Evolutionary conservation across 2,888 invertebrate genomes (phyloP), one percentile per base, ranked within the genome.

Genomic region (Diplazon laetatorius): DNA sequence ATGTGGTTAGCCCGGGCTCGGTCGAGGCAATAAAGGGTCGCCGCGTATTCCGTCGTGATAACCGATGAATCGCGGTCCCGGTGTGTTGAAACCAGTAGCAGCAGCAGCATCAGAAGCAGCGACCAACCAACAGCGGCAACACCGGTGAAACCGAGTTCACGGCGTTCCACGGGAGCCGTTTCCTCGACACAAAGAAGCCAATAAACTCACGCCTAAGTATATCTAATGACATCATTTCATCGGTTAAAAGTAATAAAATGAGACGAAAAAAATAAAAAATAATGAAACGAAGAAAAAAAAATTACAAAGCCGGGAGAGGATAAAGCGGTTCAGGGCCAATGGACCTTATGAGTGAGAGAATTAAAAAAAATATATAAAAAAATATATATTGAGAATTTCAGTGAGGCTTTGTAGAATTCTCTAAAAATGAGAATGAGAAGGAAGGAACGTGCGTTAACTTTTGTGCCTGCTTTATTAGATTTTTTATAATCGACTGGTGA

Each of bases 191-290:
- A 88, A 88, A 81, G 85, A 84, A 73, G 82, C 69, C 84, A 80
- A 89, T 88, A 88, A 89, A 89, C 81, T 86, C 82, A 80, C 81
- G 76, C 85, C 86, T 87, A 88, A 89, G 87, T 87, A 88, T 87
- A 86, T 86, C 87, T 89, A 89, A 89, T 89, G 87, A 86, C 87
- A 87, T 87, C 87, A 87, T 88, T 87, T 81, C 86, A 82, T 82
- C 80, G 81, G 84, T 81, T 78, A 71, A 82, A 80, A 79, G 86
- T 82, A 86, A 87, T 87, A 86, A 87, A 88, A 48, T 50, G 42
- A 22, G 37, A 39, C 20, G 25, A 63, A 37, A 39, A 57, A 70
- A 66, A 73, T 69, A 72, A 69, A 44, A 63, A 68, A 69, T 71
- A 44, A 52, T 76, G 63, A 84, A 72, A 65, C 66, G 50, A 55